phyloP scores from a whole-genome alignment of 1,140 invertebrate genomes.

The Drosophila obscura region DNA sequence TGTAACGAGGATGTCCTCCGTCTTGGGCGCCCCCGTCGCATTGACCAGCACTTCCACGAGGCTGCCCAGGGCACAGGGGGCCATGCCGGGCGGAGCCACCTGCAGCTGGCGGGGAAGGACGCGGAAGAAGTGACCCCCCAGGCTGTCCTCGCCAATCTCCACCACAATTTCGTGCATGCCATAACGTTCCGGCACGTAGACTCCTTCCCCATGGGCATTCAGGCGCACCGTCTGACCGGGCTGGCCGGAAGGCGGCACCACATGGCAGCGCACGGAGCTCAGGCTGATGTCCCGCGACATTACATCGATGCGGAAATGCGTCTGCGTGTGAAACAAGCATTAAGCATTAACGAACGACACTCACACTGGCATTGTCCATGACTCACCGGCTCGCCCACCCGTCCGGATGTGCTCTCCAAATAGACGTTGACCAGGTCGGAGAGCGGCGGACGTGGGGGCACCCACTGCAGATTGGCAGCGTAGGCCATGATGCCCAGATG shows the following conservation, averaged over 20 bases:
- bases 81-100: slow-evolving; percentile 95
- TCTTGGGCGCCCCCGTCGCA: slow-evolving; percentile 92
- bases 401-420: slow-evolving; percentile 91
- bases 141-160: slow-evolving; percentile 86
- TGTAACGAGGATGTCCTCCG: slow-evolving; percentile 93
- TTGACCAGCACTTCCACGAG: slow-evolving; percentile 98
- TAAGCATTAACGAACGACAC: slow-evolving; percentile 55
- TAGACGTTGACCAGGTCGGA: slow-evolving; percentile 91
- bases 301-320: slow-evolving; percentile 91
- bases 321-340: slow-evolving; percentile 85
- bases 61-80: slow-evolving; percentile 96
- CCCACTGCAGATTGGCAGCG: slow-evolving; percentile 94
- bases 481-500: slow-evolving; percentile 98
- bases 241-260: slow-evolving; percentile 91
- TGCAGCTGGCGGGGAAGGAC: slow-evolving; percentile 93
- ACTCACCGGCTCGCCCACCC: slow-evolving; percentile 92
- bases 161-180: slow-evolving; percentile 94
- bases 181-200: slow-evolving; percentile 94
- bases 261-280: slow-evolving; percentile 91
- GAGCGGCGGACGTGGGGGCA: slow-evolving; percentile 91
- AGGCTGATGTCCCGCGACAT: slow-evolving; percentile 91
- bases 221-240: slow-evolving; percentile 87
- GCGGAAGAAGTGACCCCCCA: slow-evolving; percentile 90
- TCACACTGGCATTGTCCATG: not conserved
- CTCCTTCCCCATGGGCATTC: slow-evolving; percentile 89